These are phyloP conservation scores for Yponomeuta cagnagella DNA, from an alignment of 2,888 invertebrate species.

Conservation along the genomic window DNA sequence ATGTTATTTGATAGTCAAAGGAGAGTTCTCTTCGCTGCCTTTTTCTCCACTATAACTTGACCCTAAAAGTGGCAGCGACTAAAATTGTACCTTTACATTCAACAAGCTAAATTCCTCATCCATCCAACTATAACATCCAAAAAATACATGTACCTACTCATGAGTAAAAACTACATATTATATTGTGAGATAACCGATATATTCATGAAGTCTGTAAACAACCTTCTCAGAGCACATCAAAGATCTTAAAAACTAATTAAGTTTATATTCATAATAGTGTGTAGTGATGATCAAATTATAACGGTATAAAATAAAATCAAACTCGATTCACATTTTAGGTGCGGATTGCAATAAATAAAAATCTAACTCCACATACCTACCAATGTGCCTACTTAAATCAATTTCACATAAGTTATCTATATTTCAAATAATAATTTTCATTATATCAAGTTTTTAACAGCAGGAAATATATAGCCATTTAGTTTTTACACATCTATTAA, in stretches of 20 bases:
- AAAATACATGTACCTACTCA: no score
- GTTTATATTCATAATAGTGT: constrained; percentile 19
- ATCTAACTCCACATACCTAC: not conserved
- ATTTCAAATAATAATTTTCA: not conserved
- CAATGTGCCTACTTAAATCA: not conserved
- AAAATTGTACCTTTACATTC: no score
- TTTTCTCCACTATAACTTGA: no score
- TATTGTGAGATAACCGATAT: constrained; percentile 20
- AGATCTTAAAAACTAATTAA: constrained; percentile 42
- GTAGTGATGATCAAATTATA: no score
- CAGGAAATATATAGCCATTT: no score
- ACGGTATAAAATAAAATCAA: not conserved
- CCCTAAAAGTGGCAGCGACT: no score
- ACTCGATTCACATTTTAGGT: not conserved
- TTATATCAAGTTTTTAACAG: not conserved
- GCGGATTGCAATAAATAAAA: not conserved
- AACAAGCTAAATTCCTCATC: not conserved
- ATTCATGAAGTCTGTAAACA: constrained; percentile 35
- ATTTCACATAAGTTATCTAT: not conserved
- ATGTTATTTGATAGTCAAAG: no score
- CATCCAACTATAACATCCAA: no score
- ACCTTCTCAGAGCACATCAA: constrained; percentile 39
- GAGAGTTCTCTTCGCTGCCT: no score
- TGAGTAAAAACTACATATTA: no score
- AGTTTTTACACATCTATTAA: no score